phyloP scores from a whole-genome alignment of 2,888 invertebrate genomes.

The Drosophila subquinaria region DNA sequence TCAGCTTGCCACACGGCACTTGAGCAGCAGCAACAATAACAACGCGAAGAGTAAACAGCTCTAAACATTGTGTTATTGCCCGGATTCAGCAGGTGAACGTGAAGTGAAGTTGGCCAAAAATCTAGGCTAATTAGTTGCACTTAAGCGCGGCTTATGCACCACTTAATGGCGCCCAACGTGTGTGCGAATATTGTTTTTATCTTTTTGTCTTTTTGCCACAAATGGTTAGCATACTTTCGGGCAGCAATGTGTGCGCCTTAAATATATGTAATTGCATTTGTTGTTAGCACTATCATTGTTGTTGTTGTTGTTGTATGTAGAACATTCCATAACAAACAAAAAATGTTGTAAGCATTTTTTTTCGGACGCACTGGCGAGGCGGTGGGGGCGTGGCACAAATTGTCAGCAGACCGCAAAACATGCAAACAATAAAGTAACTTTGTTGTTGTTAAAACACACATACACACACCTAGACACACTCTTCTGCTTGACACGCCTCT shows the following conservation, averaged over 20 bases:
- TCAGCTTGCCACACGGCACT: conserved; percentile 17
- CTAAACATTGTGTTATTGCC: conserved; percentile 33
- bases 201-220: conserved; percentile 44
- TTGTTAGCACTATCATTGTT: conserved; percentile 30
- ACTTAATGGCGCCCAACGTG: conserved; percentile 43
- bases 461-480: conserved; percentile 1
- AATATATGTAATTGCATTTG: conserved; percentile 60
- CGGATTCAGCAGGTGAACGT: conserved; percentile 63
- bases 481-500: conserved; percentile 26
- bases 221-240: conserved; percentile 60
- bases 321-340: conserved; percentile 28
- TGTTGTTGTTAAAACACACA: conserved; percentile 23
- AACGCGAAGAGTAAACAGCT: conserved; percentile 5
- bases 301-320: conserved; percentile 30
- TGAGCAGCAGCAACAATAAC: not conserved
- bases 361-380: conserved; percentile 14
- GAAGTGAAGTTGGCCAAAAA: conserved; percentile 56
- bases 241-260: conserved; percentile 34
- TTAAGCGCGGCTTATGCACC: conserved; percentile 65
- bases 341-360: conserved; percentile 47
- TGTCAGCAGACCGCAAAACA: conserved; percentile 73
- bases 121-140: conserved; percentile 78
- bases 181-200: conserved; percentile 1
- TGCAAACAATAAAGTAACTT: conserved; percentile 70
- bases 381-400: conserved; percentile 44